Evolutionary conservation across 2,113 vertebrate species (phyloP).

Genomic region (Alethe castanea): DNA sequence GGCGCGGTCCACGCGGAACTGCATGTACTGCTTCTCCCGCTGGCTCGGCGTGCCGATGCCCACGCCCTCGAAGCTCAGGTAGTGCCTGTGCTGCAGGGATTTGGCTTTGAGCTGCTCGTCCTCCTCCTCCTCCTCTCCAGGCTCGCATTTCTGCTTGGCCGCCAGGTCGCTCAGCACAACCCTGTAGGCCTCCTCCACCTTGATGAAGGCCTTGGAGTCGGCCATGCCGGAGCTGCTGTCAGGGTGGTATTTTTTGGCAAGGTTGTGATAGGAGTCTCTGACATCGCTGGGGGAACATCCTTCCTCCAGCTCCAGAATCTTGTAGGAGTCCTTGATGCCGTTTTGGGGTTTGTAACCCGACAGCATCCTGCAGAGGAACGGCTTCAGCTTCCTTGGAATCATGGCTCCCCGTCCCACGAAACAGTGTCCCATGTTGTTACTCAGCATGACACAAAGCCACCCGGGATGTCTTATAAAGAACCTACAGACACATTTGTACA

Average conservation of each 20-base stretch:
- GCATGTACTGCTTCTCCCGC: slow-evolving; percentile 88
- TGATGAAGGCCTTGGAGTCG: slow-evolving; percentile 78
- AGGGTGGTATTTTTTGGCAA: slow-evolving; percentile 91
- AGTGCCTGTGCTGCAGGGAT: slow-evolving; percentile 87
- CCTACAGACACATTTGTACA: slow-evolving; percentile 35
- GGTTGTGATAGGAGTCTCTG: slow-evolving; percentile 80
- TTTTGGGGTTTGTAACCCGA: slow-evolving; percentile 50
- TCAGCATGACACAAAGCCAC: not conserved
- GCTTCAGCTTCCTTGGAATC: slow-evolving; percentile 38
- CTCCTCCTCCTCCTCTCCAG: slow-evolving; percentile 66
- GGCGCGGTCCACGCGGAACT: slow-evolving; percentile 86
- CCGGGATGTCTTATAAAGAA: slow-evolving; percentile 11
- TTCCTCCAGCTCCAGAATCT: slow-evolving; percentile 72
- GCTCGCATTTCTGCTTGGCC: slow-evolving; percentile 16
- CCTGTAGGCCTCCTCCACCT: slow-evolving; percentile 87
- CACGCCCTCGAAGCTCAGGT: slow-evolving; percentile 90
- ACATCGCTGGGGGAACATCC: slow-evolving; percentile 77
- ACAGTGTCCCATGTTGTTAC: slow-evolving; percentile 8
- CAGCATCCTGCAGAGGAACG: slow-evolving; percentile 35
- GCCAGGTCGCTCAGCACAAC: slow-evolving; percentile 76
- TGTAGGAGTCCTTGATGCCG: slow-evolving; percentile 66
- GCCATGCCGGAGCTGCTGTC: slow-evolving; percentile 81
- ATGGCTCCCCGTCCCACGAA: not conserved
- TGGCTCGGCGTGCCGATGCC: slow-evolving; percentile 91
- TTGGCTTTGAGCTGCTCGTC: slow-evolving; percentile 73